Percentiles rank a stretch among this genome's conserved stretches.
Evolutionary conservation across 2,113 vertebrate species (phyloP).

Genomic region (Dascyllus trimaculatus): DNA sequence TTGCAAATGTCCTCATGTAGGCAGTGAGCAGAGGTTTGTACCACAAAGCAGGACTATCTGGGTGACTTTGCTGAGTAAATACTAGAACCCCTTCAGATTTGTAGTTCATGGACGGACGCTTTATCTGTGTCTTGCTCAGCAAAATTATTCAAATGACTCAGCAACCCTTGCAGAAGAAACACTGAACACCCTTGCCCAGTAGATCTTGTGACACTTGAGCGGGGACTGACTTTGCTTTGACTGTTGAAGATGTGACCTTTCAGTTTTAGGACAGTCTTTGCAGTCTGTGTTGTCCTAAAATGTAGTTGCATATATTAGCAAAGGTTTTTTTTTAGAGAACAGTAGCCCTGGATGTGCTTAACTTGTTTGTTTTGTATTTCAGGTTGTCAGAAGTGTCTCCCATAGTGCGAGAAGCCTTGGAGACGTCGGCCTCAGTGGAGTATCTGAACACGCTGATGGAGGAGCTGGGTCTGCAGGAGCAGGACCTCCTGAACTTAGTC

Average conservation of each 20-base stretch:
- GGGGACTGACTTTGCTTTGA: no score
- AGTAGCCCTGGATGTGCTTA: background rate
- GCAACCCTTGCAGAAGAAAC: background rate
- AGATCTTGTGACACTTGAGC: background rate
- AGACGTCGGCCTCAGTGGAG: constrained; percentile 50
- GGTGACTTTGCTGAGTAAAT: background rate
- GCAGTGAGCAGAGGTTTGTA: background rate
- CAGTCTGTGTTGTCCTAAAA: background rate
- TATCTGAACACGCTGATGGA: constrained; percentile 77
- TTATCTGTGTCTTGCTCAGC: background rate
- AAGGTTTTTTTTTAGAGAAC: background rate
- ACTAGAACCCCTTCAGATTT: background rate
- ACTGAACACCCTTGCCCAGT: background rate
- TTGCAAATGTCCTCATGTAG: no score
- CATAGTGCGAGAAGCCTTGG: constrained; percentile 70
- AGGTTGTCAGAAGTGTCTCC: constrained; percentile 82
- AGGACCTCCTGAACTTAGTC: constrained; percentile 77
- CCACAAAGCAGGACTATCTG: background rate
- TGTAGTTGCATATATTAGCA: background rate
- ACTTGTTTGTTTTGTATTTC: constrained; percentile 36
- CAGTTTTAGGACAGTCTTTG: background rate
- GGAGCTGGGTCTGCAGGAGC: constrained; percentile 71
- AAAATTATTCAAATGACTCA: background rate
- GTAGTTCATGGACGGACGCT: no score
- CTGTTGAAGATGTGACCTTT: no score